Evolutionary conservation across 2,888 invertebrate species (phyloP).

Genomic region (Eustalomyia histrio): DNA sequence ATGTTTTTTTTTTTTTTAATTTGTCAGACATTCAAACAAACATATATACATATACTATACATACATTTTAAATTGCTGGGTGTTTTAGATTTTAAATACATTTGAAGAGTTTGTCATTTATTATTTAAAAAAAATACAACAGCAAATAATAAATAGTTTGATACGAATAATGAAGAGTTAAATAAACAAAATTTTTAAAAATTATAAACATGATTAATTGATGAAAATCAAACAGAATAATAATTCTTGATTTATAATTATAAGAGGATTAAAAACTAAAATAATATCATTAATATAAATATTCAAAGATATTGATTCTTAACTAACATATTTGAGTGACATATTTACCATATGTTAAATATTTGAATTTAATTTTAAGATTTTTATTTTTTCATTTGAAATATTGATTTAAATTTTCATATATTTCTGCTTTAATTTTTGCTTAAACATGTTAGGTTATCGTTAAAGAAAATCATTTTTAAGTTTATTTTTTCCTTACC

Average conservation of each 20-base stretch:
- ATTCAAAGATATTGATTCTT: too few relatives aligned
- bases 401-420: too few relatives aligned
- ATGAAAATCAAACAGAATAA: neutral
- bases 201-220: neutral
- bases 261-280: neutral
- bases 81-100: slow-evolving; percentile 5
- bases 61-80: neutral
- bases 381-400: too few relatives aligned
- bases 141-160: neutral
- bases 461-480: too few relatives aligned
- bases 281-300: too few relatives aligned
- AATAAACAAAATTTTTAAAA: neutral
- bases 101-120: neutral
- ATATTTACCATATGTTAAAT: too few relatives aligned
- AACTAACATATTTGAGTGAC: too few relatives aligned
- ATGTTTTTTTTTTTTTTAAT: neutral
- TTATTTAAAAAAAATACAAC: neutral
- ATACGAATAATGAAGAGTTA: neutral
- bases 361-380: too few relatives aligned
- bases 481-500: too few relatives aligned
- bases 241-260: neutral
- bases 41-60: too few relatives aligned
- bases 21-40: neutral
- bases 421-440: too few relatives aligned
- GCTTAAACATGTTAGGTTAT: too few relatives aligned